These are phyloP conservation scores for Drosophila albomicans DNA, from an alignment of 1,140 invertebrate genomes.

Conservation along the genomic window DNA sequence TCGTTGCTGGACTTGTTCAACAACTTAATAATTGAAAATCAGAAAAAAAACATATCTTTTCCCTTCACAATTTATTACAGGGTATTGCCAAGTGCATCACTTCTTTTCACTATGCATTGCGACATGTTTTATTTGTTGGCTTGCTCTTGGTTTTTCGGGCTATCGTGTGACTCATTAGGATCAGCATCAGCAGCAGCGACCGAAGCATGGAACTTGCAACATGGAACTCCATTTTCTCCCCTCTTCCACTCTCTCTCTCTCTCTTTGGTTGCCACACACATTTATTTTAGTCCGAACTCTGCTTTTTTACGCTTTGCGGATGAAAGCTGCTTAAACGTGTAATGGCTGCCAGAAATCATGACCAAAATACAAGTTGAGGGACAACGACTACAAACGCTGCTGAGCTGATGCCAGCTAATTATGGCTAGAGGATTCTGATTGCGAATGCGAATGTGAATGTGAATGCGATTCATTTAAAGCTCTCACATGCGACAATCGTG, in stretches of 20 bases:
- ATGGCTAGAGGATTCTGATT: not conserved
- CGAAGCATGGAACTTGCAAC: too few relatives aligned
- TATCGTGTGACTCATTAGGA: slow-evolving; percentile 61
- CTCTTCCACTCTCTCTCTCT: not conserved
- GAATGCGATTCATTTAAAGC: not conserved
- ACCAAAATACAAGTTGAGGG: slow-evolving; percentile 52
- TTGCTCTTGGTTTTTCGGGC: slow-evolving; percentile 8
- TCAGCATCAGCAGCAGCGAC: slow-evolving; percentile 25
- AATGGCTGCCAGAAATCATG: slow-evolving; percentile 60
- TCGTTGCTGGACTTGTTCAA: too few relatives aligned
- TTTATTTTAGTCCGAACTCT: slow-evolving; percentile 38
- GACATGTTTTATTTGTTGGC: slow-evolving; percentile 3
- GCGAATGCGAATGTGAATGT: too few relatives aligned
- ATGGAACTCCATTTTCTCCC: not conserved
- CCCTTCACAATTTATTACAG: not conserved
- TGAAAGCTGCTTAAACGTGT: slow-evolving; percentile 58
- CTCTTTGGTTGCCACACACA: slow-evolving; percentile 7
- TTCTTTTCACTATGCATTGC: not conserved
- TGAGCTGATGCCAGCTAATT: slow-evolving; percentile 32
- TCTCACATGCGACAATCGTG: not conserved
- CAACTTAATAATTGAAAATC: too few relatives aligned
- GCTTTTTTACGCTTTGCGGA: slow-evolving; percentile 28
- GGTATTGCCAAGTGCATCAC: not conserved
- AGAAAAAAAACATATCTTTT: too few relatives aligned
- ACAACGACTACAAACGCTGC: slow-evolving; percentile 40